Evolutionary conservation across 2,797 vertebrate species (phyloP).

Genomic region (Ispidina picta): DNA sequence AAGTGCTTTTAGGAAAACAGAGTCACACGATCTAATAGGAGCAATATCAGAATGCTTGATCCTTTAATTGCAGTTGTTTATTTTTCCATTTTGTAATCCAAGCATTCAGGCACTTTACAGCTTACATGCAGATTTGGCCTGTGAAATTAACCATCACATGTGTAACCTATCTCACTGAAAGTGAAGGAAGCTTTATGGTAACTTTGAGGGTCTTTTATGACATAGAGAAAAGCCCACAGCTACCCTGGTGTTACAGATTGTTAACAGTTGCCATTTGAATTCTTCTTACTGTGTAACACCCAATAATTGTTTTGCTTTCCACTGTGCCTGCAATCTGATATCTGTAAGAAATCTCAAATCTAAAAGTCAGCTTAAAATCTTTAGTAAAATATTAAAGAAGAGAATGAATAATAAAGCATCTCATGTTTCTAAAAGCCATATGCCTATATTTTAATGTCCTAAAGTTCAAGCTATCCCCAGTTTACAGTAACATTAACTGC

Average conservation of each 20-base stretch:
- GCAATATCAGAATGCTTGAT: conserved; percentile 2
- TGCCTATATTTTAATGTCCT: conserved; percentile 22
- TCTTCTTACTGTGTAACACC: conserved; percentile 62
- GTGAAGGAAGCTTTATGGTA: conserved; percentile 42
- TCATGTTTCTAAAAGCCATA: conserved; percentile 51
- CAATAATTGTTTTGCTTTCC: conserved; percentile 66
- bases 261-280: conserved; percentile 62
- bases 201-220: conserved; percentile 59
- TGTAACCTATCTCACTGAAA: conserved; percentile 54
- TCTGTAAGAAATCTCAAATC: conserved; percentile 37
- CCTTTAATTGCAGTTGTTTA: conserved; percentile 36
- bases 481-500: conserved; percentile 26
- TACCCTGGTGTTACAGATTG: conserved; percentile 46
- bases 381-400: conserved; percentile 38
- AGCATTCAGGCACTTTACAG: conserved; percentile 17
- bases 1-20: conserved; percentile 40
- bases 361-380: conserved; percentile 35
- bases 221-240: neutral
- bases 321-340: conserved; percentile 24
- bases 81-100: conserved; percentile 38
- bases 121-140: conserved; percentile 40
- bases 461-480: conserved; percentile 22
- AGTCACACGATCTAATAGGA: neutral
- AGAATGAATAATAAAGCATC: conserved; percentile 46
- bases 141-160: conserved; percentile 59